phyloP scores from a whole-genome alignment of 1,140 invertebrate genomes.

The Uloborus diversus region DNA sequence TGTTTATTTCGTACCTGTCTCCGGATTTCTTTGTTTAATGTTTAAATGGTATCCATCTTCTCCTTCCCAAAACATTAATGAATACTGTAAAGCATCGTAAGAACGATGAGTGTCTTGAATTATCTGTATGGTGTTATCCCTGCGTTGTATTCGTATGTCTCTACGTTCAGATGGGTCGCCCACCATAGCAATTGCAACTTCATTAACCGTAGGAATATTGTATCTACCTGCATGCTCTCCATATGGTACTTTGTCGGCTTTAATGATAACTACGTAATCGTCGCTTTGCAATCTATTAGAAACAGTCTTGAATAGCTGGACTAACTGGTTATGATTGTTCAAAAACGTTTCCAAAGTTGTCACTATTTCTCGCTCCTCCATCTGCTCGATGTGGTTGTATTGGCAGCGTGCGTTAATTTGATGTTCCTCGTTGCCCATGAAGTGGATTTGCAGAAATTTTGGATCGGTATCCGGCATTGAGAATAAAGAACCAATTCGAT shows the following conservation, averaged over 20 bases:
- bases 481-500: slow-evolving; percentile 64
- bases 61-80: not conserved
- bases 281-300: not conserved
- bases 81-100: not conserved
- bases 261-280: not conserved
- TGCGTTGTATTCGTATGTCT: not conserved
- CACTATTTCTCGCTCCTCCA: not conserved
- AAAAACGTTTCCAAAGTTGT: not conserved
- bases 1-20: not conserved
- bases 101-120: slow-evolving; percentile 2
- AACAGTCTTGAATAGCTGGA: not conserved
- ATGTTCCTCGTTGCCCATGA: slow-evolving; percentile 37
- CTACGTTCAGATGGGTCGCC: not conserved
- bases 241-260: not conserved
- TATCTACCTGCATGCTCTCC: not conserved
- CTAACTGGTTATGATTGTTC: not conserved
- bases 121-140: not conserved
- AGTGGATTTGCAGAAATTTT: slow-evolving; percentile 67
- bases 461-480: slow-evolving; percentile 60
- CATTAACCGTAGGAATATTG: not conserved
- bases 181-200: not conserved
- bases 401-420: not conserved
- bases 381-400: not conserved
- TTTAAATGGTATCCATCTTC: slow-evolving; percentile 14
- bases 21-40: not conserved